These are phyloP conservation scores for Drosophila flavopinicola DNA, from an alignment of 2,888 invertebrate genomes.

Conservation along the genomic window DNA sequence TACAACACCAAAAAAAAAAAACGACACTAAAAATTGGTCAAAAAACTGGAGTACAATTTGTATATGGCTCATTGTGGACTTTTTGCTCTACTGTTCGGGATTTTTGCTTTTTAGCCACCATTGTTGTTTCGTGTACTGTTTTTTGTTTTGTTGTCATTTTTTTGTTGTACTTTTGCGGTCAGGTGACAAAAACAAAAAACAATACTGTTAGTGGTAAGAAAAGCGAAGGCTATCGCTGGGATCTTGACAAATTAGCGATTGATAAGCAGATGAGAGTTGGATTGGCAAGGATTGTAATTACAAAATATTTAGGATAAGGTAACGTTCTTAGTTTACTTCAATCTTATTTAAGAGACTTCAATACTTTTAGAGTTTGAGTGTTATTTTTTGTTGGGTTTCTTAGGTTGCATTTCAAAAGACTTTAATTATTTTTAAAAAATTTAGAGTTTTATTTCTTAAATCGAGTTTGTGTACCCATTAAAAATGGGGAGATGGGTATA, in stretches of 20 bases:
- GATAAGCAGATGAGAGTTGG: neutral
- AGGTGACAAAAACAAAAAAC: conserved; percentile 39
- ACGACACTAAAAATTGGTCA: conserved; percentile 81
- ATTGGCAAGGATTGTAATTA: no score
- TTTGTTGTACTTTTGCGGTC: conserved; percentile 42
- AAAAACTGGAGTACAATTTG: conserved; percentile 78
- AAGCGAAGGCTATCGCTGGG: neutral
- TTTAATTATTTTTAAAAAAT: no score
- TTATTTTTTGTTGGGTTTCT: no score
- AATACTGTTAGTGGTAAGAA: neutral
- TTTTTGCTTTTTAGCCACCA: conserved; percentile 33
- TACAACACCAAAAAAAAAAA: no score
- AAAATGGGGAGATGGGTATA: no score
- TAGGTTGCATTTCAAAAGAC: no score
- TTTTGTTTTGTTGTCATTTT: conserved; percentile 13
- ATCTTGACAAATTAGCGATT: neutral
- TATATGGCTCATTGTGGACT: conserved; percentile 42
- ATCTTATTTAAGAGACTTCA: no score
- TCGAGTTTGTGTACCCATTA: no score
- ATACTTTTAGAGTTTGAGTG: no score
- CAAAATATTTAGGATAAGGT: no score
- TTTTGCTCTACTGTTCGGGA: conserved; percentile 20
- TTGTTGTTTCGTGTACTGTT: conserved; percentile 32
- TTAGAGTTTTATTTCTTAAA: no score
- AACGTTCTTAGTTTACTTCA: no score